Evolutionary conservation across 2,113 vertebrate species (phyloP).

Genomic region (Hippoglossus stenolepis): DNA sequence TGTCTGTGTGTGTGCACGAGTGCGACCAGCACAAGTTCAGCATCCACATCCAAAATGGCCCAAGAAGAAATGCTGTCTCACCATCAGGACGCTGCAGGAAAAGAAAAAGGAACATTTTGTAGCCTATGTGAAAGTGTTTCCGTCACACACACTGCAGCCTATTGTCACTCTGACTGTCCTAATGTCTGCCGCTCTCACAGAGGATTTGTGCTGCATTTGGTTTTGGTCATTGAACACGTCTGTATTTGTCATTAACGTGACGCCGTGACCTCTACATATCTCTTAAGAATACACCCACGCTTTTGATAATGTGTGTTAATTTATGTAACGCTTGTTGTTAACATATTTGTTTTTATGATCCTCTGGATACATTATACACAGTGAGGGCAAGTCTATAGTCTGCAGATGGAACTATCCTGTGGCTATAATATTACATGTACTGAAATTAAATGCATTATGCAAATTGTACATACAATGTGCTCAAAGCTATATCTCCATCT

Average conservation of each 20-base stretch:
- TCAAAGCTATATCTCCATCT: conserved; percentile 69
- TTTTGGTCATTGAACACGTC: conserved; percentile 13
- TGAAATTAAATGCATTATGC: conserved; percentile 76
- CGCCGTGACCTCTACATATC: conserved; percentile 25
- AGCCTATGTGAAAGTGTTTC: neutral
- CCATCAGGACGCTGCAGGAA: neutral
- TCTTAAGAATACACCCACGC: conserved; percentile 25
- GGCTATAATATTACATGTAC: conserved; percentile 62
- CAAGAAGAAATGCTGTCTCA: conserved; percentile 29
- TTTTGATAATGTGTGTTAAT: conserved; percentile 53
- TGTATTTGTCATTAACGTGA: conserved; percentile 23
- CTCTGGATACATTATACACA: conserved; percentile 51
- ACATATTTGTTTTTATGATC: conserved; percentile 66
- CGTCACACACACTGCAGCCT: neutral
- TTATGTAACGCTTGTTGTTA: conserved; percentile 53
- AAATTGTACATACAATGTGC: conserved; percentile 66
- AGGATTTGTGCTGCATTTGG: conserved; percentile 2
- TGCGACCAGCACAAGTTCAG: conserved; percentile 34
- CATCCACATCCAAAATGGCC: conserved; percentile 40
- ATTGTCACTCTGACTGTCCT: neutral
- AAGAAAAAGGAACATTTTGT: neutral
- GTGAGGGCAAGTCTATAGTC: conserved; percentile 50
- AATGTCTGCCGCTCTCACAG: conserved; percentile 2
- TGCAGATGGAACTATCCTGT: conserved; percentile 64
- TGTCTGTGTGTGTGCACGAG: neutral